Evolutionary conservation across 2,888 invertebrate species (phyloP), one percentile per base, ranked within the genome.

Genomic region (Teleogryllus oceanicus): DNA sequence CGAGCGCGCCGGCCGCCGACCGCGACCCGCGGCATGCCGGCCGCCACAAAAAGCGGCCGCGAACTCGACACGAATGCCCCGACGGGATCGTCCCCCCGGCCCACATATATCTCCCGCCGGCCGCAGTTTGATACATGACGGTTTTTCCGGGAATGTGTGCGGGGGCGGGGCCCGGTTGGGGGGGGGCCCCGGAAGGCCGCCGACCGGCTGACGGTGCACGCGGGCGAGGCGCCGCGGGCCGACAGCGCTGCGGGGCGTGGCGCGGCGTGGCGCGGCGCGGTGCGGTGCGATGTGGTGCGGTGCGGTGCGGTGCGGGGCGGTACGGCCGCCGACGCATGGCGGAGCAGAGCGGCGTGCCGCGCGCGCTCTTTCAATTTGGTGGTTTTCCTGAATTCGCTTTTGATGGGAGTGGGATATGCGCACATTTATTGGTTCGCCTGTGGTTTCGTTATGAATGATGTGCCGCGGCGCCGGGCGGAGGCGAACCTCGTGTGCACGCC

Each of bases 21-120:
- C 62, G 62, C 62, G 62, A n/a, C 62, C 62, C 62, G 62, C n/a
- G 62, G 62, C 62, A 62, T 62, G 62, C 62, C 62, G 62, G n/a
- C 62, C 62, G 62, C 62, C 62, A n/a, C 10, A 62, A 62, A 62
- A 62, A 62, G 62, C 62, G 62, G n/a, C 62, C 62, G 62, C 62
- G 16, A 62, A 62, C 62, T 62, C 62, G 62, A 62, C 62, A 62
- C 62, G 62, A 62, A 62, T 62, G n/a, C n/a, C 62, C 62, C 62
- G 62, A 62, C 62, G 62, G 62, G 62, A 13, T 62, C 62, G 62
- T 62, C 62, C 62, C 62, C 37, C 62, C 62, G 62, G 16, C n/a
- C 62, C 13, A 62, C 62, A 62, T 62, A 62, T 62, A 62, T 62
- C 62, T 62, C 62, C 62, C 62, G 62, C 62, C 62, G 62, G 62